A percentile compares a stretch with the other conserved stretches of the same genome.
Conservation (phyloP, 2,113 vertebrate genomes). For the Amblyornis subalaris region DNA sequence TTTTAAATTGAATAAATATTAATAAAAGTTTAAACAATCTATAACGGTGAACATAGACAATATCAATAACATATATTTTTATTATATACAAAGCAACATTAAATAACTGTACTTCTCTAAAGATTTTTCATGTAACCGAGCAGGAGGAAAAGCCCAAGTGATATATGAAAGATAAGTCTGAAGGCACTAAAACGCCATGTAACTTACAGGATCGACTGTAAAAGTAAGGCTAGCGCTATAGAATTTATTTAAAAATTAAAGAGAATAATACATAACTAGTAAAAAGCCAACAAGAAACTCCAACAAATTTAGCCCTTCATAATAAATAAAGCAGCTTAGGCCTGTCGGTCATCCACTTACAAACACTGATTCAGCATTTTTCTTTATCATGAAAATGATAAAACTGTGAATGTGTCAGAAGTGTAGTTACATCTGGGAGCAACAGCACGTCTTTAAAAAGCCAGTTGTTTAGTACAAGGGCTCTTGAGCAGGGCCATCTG, state of each 20-base stretch:
- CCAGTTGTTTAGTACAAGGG: not conserved
- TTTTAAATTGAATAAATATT: not conserved
- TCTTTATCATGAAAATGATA: not conserved
- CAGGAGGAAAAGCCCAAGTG: not conserved
- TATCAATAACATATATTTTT: not conserved
- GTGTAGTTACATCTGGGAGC: not conserved
- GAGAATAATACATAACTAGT: not conserved
- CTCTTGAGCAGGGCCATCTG: not conserved
- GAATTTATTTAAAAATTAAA: not conserved
- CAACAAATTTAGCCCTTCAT: not conserved
- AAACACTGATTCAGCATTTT: not conserved
- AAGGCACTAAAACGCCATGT: not conserved
- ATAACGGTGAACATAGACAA: not conserved
- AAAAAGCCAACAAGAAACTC: not conserved
- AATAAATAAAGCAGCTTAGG: not conserved
- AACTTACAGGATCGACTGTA: not conserved
- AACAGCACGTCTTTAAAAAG: not conserved
- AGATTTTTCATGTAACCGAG: not conserved
- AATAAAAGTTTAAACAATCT: not conserved
- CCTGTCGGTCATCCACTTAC: not conserved
- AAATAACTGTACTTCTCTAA: not conserved
- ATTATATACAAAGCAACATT: not conserved
- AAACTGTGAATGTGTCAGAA: not conserved
- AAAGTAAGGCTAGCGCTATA: not conserved
- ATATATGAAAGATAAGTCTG: not conserved